phyloP scores from a whole-genome alignment of 1,140 invertebrate species.

The Dermatophagoides farinae region DNA sequence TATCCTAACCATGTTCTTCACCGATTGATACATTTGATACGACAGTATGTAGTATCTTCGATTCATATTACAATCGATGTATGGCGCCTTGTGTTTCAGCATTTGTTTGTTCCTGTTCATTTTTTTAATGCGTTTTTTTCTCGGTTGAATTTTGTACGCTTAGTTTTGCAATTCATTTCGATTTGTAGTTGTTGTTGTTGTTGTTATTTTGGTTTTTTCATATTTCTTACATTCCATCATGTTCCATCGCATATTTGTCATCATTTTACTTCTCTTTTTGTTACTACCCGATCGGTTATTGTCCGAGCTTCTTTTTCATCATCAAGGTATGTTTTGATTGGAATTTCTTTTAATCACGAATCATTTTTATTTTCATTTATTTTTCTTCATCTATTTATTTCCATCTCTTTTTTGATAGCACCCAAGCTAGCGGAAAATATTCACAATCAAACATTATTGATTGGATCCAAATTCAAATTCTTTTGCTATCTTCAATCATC shows the following conservation, averaged over 20 bases:
- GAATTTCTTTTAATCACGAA: background rate
- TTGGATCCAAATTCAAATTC: slow-evolving; percentile 3
- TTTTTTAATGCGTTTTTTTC: background rate
- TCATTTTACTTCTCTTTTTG: background rate
- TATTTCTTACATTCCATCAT: too few species aligned
- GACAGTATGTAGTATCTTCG: background rate
- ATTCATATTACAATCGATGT: background rate
- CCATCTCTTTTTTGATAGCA: background rate
- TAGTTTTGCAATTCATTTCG: background rate
- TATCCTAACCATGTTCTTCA: too few species aligned
- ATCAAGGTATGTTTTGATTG: background rate
- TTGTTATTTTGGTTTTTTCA: background rate
- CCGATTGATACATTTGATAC: too few species aligned
- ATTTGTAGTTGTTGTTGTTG: background rate
- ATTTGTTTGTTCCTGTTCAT: background rate
- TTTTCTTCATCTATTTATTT: too few species aligned
- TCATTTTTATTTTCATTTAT: background rate
- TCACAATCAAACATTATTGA: background rate
- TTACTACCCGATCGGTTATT: background rate
- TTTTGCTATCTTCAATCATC: background rate
- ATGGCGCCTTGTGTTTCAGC: background rate
- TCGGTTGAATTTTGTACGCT: background rate
- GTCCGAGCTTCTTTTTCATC: background rate
- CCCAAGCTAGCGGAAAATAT: background rate
- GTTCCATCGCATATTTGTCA: background rate